phyloP scores from a whole-genome alignment of 2,797 vertebrate species.

The Halcyon smyrnensis region DNA sequence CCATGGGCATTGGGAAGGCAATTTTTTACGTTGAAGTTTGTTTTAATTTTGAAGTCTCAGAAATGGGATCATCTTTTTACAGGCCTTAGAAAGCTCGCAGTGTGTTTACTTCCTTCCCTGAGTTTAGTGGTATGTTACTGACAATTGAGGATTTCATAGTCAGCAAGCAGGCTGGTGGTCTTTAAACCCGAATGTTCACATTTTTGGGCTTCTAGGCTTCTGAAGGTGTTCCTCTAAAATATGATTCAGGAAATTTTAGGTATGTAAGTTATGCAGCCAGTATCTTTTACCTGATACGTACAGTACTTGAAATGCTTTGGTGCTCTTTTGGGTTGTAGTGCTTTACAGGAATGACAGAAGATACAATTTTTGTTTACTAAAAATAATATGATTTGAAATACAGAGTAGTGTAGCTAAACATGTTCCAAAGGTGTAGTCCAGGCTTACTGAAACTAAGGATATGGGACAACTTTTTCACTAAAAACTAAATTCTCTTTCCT shows the following conservation, averaged over 20 bases:
- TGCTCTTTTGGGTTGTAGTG: not conserved
- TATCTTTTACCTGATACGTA: not conserved
- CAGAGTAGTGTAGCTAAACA: not conserved
- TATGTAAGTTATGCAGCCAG: accelerated
- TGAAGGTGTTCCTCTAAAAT: not conserved
- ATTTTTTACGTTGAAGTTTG: not conserved
- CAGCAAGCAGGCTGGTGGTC: not conserved
- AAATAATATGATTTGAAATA: not conserved
- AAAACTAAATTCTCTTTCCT: not conserved
- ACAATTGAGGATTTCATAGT: not conserved
- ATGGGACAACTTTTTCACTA: not conserved
- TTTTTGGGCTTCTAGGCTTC: not conserved
- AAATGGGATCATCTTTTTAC: not conserved
- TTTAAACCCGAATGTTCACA: not conserved
- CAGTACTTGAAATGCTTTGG: not conserved
- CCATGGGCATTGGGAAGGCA: not conserved
- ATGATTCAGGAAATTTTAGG: not conserved
- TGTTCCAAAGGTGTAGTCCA: not conserved
- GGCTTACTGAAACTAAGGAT: not conserved
- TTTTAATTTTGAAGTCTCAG: not conserved
- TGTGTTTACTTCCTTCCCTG: not conserved
- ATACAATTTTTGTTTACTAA: not conserved
- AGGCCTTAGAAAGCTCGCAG: not conserved
- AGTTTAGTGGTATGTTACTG: not conserved
- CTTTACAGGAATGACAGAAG: not conserved